Conservation (phyloP, 2,797 vertebrate species). For the Poecilia velifera region DNA sequence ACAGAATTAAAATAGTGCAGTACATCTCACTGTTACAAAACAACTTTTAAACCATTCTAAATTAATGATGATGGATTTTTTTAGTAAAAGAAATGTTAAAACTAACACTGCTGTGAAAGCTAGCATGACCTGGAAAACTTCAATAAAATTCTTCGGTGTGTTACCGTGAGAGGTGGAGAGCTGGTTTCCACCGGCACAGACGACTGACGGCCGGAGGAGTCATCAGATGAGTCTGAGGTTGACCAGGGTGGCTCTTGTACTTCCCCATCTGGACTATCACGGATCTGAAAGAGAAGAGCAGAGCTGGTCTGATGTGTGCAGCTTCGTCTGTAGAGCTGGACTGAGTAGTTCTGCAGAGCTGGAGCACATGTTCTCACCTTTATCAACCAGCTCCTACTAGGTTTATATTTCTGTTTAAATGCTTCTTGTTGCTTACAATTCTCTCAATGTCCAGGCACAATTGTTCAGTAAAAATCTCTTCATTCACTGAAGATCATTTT, state of each 20-base stretch:
- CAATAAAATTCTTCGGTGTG: neutral
- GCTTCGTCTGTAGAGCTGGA: neutral
- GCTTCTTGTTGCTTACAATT: neutral
- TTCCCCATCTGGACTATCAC: slow-evolving; percentile 90
- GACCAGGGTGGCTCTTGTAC: slow-evolving; percentile 95
- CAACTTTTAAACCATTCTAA: neutral
- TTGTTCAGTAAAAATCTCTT: neutral
- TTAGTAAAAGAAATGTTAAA: neutral
- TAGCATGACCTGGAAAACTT: neutral
- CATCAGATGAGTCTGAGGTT: slow-evolving; percentile 93
- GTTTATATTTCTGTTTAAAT: neutral
- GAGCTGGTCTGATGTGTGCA: neutral
- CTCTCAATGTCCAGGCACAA: neutral
- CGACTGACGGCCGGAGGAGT: slow-evolving; percentile 93
- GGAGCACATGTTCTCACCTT: neutral
- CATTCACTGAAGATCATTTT: too few relatives aligned
- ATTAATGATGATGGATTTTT: neutral
- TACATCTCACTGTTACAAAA: too few relatives aligned
- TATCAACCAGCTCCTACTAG: neutral
- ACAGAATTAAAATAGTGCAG: neutral
- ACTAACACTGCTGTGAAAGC: neutral
- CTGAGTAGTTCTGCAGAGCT: neutral
- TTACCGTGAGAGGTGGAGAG: slow-evolving; percentile 49
- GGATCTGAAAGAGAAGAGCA: slow-evolving; percentile 82
- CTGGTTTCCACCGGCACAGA: slow-evolving; percentile 79